phyloP scores from a whole-genome alignment of 1,140 invertebrate genomes.

The Helicoverpa armigera region DNA sequence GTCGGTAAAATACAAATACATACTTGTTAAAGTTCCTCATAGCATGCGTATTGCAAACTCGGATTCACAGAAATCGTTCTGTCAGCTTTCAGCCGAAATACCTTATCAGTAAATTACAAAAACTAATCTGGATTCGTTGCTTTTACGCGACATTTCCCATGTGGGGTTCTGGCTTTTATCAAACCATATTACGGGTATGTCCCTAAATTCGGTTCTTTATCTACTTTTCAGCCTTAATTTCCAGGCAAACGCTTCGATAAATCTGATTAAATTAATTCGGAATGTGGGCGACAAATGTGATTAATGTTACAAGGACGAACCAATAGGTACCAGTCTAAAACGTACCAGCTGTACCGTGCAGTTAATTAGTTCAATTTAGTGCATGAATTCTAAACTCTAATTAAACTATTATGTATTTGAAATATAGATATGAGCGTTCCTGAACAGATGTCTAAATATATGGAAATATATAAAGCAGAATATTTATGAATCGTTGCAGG shows the following conservation, averaged over 20 bases:
- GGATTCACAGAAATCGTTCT: background rate
- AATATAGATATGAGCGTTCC: too few relatives aligned
- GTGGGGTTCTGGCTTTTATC: conserved; percentile 20
- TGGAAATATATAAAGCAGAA: too few relatives aligned
- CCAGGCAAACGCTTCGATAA: conserved; percentile 1
- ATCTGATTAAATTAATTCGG: conserved; percentile 26
- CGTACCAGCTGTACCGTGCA: too few relatives aligned
- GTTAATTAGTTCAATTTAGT: too few relatives aligned
- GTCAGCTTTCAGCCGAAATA: background rate
- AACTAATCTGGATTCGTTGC: conserved; percentile 6
- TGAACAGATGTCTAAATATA: too few relatives aligned
- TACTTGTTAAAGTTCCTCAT: too few relatives aligned
- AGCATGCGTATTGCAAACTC: background rate
- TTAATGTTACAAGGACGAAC: conserved; percentile 6
- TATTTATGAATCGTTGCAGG: too few relatives aligned
- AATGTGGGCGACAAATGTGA: conserved; percentile 11
- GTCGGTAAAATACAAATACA: too few relatives aligned
- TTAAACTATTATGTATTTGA: too few relatives aligned
- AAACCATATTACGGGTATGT: background rate
- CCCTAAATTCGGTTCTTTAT: conserved; percentile 24
- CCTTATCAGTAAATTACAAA: conserved; percentile 32
- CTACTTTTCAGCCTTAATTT: conserved; percentile 22
- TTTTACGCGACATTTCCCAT: conserved; percentile 27
- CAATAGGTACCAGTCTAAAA: background rate
- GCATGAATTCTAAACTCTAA: too few relatives aligned